These are phyloP conservation scores for Chrysomela aeneicollis DNA, from an alignment of 2,888 invertebrate genomes.

Conservation along the genomic window DNA sequence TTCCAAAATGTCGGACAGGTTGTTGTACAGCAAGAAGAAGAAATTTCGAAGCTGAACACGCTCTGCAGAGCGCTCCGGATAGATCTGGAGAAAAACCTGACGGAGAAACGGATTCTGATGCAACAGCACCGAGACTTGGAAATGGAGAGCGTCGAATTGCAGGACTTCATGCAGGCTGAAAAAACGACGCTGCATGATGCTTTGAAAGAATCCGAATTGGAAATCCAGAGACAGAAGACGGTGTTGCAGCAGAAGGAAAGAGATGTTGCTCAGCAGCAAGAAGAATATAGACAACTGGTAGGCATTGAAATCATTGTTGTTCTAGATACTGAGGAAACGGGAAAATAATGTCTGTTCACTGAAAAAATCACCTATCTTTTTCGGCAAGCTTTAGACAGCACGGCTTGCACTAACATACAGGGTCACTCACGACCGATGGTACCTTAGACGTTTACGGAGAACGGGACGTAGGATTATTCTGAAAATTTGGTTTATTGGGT, in stretches of 20 bases:
- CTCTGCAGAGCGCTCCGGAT: slow-evolving; percentile 75
- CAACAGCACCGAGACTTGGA: slow-evolving; percentile 82
- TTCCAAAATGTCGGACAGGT: slow-evolving; percentile 78
- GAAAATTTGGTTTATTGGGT: too few species aligned
- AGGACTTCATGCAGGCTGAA: slow-evolving; percentile 88
- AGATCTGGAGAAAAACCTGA: slow-evolving; percentile 74
- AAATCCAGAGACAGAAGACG: slow-evolving; percentile 60
- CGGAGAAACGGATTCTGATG: slow-evolving; percentile 71
- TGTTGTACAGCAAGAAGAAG: slow-evolving; percentile 77
- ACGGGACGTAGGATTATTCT: too few species aligned
- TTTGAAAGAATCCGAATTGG: slow-evolving; percentile 77
- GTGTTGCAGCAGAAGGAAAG: slow-evolving; percentile 63
- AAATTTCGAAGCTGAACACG: slow-evolving; percentile 75
- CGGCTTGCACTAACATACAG: too few species aligned
- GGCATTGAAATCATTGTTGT: slow-evolving; percentile 13
- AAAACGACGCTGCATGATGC: slow-evolving; percentile 82
- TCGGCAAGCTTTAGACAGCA: too few species aligned
- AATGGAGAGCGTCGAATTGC: slow-evolving; percentile 81
- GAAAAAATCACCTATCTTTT: too few species aligned
- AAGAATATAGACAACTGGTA: slow-evolving; percentile 78
- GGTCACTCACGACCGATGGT: too few species aligned
- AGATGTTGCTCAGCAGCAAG: slow-evolving; percentile 71
- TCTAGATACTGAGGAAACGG: background rate
- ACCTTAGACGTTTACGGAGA: too few species aligned
- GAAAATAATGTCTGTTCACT: too few species aligned